Evolutionary conservation across 2,888 invertebrate species (phyloP), one percentile per base, ranked within the genome.

Genomic region (Slavum lentiscoides): DNA sequence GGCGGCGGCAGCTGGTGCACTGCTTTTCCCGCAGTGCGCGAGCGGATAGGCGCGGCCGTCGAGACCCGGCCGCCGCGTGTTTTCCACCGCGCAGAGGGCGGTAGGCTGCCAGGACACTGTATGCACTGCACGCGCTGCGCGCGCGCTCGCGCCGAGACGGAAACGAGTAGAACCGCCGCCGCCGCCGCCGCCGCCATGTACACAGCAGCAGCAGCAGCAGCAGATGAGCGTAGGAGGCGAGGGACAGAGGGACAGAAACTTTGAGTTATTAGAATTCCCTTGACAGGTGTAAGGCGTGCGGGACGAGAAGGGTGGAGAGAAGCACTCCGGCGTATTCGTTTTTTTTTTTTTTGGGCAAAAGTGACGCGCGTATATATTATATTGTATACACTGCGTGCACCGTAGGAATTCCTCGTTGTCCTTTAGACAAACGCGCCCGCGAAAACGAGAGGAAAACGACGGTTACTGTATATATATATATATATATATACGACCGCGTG

Each of bases 231-330:
- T n/a, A n/a, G n/a, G n/a, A n/a, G n/a, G n/a, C 39, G 80, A 17
- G 64, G 23, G 37, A 62, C 43, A n/a, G n/a, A n/a, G n/a, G n/a
- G 58, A 19, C 43, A 58, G 62, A 72, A 80, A 72, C 72, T 80
- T 80, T 80, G 80, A 80, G 80, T 80, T 72, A 80, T 80, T 80
- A 80, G 70, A 80, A 80, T 80, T 80, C 72, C 72, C 80, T 80
- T 80, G 80, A 80, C 80, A 80, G 80, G 80, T 80, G 23, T 64
- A 80, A 43, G 30, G 70, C 64, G 59, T 58, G 19, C 43, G 61
- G 53, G 23, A 11, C 15, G 30, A 11, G 49, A 6, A n/a, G 49
- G 59, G 21, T 6, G 13, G 55, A 55, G 39, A 49, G 43, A 30
- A 17, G 17, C 74, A 53, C 62, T 69, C 68, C 15, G 59, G 76